Base-by-base conservation (phyloP, 2,888 invertebrate genomes). In the Mesochorus sp. region DNA sequence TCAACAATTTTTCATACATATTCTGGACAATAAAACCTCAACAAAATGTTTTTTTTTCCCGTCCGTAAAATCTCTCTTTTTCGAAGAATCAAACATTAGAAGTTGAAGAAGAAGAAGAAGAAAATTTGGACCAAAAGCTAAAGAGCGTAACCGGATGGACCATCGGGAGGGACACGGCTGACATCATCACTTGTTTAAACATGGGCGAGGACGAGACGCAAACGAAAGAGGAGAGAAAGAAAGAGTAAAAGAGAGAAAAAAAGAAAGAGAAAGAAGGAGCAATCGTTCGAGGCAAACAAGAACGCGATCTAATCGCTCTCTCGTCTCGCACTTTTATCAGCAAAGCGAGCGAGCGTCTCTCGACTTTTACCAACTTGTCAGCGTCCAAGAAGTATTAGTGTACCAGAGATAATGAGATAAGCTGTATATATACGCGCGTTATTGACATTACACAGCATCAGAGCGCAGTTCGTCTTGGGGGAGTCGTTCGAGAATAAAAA, bases 121-220 rank as follows among this genome's bases (percentile, higher is more conserved):
- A 62, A 34, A 85, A 83, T 86, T 87, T 85, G 84, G 85, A 86
- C 71, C 79, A 61, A 39, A n/a, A n/a, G 39, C 4, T 21, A 4
- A 31, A 55, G 62, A 64, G 59, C 57, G 37, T 49, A 61, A 84
- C 86, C 87, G 88, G 88, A 90, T 90, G 90, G 90, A 90, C 90
- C 90, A 89, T 79, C 81, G 83, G 67, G 14, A 17, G 61, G 28
- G 53, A 28, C 31, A 31, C 17, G 47, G 28, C 59, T 87, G 87
- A 85, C 85, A 85, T 88, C 86, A 86, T 87, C 88, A 86, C 76
- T 71, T 86, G 85, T 85, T 81, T 87, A 90, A 90, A 90, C 82
- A 90, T 88, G 85, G 88, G 89, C 79, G 88, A 88, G 90, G 86
- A 84, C 81, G 78, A 68, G 34, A 17, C 64, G 34, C 31, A n/a